phyloP scores from a whole-genome alignment of 2,113 vertebrate genomes.

The Monarcha castaneiventris region DNA sequence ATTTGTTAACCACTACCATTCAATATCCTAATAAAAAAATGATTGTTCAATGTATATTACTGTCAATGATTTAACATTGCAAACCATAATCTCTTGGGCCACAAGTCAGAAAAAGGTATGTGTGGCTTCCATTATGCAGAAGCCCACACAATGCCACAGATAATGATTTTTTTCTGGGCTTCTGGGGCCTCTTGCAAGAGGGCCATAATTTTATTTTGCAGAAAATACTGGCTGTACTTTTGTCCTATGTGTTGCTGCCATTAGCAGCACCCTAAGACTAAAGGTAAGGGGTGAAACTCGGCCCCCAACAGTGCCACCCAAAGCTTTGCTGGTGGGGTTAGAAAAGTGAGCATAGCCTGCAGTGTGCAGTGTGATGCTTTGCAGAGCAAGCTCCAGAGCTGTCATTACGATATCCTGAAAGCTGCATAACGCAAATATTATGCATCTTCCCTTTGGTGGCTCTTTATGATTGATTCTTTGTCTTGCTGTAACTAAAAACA shows the following conservation, averaged over 20 bases:
- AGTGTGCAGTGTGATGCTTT: background rate
- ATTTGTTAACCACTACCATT: constrained; percentile 24
- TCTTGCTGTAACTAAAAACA: background rate
- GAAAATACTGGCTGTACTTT: background rate
- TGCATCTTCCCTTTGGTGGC: background rate
- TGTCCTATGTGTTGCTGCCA: background rate
- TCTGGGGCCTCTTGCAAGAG: background rate
- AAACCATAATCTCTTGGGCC: constrained; percentile 19
- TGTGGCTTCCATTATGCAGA: background rate
- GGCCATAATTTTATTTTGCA: background rate
- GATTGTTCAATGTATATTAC: constrained; percentile 19
- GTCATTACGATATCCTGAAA: background rate
- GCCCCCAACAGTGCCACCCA: background rate
- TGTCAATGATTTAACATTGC: constrained; percentile 38
- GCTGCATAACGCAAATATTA: background rate
- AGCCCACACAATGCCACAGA: background rate
- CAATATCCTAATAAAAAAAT: constrained; percentile 40
- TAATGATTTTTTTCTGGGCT: background rate
- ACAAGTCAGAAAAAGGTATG: constrained; percentile 20
- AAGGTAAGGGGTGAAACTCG: background rate
- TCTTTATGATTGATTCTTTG: background rate
- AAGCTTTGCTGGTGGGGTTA: background rate
- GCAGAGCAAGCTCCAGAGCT: background rate
- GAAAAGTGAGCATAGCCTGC: fast-evolving
- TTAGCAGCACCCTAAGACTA: background rate